These are phyloP conservation scores for Eupsittula cactorum DNA, from an alignment of 2,113 vertebrate species.

Conservation along the genomic window DNA sequence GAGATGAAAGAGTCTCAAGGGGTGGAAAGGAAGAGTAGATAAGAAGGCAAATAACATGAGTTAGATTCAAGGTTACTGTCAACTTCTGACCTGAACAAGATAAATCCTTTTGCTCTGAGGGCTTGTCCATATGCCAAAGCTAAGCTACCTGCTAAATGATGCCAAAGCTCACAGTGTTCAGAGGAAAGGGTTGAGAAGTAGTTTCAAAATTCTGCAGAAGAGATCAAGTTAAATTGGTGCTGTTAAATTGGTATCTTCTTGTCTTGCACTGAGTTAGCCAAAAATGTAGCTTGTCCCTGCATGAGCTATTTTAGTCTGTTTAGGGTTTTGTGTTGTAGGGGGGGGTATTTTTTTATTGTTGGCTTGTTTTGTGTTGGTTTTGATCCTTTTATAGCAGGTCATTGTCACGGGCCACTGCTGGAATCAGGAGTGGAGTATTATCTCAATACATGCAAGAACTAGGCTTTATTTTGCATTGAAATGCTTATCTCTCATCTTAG, in stretches of 20 bases:
- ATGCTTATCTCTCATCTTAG: neutral
- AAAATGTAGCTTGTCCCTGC: neutral
- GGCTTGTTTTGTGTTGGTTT: neutral
- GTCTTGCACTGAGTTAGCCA: neutral
- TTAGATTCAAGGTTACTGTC: neutral
- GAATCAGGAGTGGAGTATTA: neutral
- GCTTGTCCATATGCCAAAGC: neutral
- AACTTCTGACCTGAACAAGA: neutral
- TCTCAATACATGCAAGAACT: neutral
- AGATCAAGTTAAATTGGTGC: neutral
- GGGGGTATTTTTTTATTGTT: neutral
- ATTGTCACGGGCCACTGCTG: neutral
- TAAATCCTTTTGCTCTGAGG: neutral
- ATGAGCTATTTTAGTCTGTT: neutral
- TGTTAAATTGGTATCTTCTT: neutral
- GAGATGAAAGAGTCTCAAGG: neutral
- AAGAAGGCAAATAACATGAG: neutral
- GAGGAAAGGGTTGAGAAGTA: neutral
- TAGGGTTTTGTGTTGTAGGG: neutral
- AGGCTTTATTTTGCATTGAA: neutral
- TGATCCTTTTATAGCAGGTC: neutral
- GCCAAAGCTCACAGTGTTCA: neutral
- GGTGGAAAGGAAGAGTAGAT: neutral
- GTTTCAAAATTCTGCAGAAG: neutral
- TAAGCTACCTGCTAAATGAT: neutral